Base-by-base conservation (phyloP, 2,797 vertebrate species). In the Octomys mimax region DNA sequence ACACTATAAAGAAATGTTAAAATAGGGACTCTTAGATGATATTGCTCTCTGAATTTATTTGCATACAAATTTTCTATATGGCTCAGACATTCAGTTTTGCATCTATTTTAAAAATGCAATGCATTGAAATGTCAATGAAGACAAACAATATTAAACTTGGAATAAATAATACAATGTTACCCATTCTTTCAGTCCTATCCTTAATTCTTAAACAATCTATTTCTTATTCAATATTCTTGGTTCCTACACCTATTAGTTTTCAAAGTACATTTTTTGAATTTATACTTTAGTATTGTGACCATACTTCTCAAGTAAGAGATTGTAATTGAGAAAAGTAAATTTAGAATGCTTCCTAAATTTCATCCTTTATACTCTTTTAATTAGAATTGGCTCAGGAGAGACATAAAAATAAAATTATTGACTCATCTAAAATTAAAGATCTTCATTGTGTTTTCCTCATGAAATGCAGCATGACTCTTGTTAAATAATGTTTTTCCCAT, bases 351-450 rank as follows among this genome's bases (percentile, higher is more conserved):
- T 93, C 57, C 73, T 80, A 61, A 83, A 73, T 84, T 95, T 93
- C 91, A 95, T 83, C 75, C 80, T 88, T 70, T 62, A 10, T 70
- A 24, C 36, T 85, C 71, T 46, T 96, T 96, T 96, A 96, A 96
- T 97, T 95, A 96, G 64, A 94, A 91, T 21, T 79, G 95, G 24
- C 94, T 94, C 95, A 49, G 64, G 89, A 78, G 92, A 82, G 79
- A 91, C 33, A 95, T 93, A 96, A 97, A 96, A 95, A 84, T 95
- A 96, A 97, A 96, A 95, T 87, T 95, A 98, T 97, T 94, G 96
- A 96, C 80, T 96, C 94, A 89, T 96, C 79, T 77, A 75, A 92
- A 97, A 96, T 95, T 93, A 91, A 98, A 96, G 77, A 95, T 95
- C 54, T 31, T 96, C 75, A 46, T 83, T 95, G 92, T 92, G 70